A percentile compares a stretch with the other conserved stretches of the same genome.
Conservation (phyloP, 1,140 invertebrate species). For the Camponotus pennsylvanicus region DNA sequence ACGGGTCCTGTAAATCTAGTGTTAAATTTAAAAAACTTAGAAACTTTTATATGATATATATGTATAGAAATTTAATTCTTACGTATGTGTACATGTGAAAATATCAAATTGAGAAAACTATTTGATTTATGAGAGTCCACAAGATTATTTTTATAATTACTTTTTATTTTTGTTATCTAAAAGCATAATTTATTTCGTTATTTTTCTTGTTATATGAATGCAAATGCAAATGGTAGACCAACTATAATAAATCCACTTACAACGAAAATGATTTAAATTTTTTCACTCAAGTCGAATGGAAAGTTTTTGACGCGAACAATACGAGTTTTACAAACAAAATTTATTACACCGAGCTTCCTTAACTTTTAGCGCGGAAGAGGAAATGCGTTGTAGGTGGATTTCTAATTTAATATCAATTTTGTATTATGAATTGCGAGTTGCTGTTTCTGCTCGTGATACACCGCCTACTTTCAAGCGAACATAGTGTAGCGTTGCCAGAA, state of each 20-base stretch:
- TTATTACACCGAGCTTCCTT: slow-evolving; percentile 53
- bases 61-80: background rate
- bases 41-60: background rate
- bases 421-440: slow-evolving; percentile 55
- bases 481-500: background rate
- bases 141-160: background rate
- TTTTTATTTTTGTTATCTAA: background rate
- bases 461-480: slow-evolving; percentile 30
- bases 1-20: too few species aligned
- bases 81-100: background rate
- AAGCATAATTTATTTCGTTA: background rate
- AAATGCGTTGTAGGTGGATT: background rate
- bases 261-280: background rate
- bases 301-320: background rate
- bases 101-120: background rate
- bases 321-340: slow-evolving; percentile 56
- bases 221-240: background rate
- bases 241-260: background rate
- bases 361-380: slow-evolving; percentile 30
- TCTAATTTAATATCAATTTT: slow-evolving; percentile 69
- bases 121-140: too few species aligned
- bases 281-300: background rate
- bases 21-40: background rate
- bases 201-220: background rate
- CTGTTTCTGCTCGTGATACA: slow-evolving; percentile 10